These are phyloP conservation scores for Stegostoma tigrinum DNA, from an alignment of 2,113 vertebrate genomes.

Conservation along the genomic window DNA sequence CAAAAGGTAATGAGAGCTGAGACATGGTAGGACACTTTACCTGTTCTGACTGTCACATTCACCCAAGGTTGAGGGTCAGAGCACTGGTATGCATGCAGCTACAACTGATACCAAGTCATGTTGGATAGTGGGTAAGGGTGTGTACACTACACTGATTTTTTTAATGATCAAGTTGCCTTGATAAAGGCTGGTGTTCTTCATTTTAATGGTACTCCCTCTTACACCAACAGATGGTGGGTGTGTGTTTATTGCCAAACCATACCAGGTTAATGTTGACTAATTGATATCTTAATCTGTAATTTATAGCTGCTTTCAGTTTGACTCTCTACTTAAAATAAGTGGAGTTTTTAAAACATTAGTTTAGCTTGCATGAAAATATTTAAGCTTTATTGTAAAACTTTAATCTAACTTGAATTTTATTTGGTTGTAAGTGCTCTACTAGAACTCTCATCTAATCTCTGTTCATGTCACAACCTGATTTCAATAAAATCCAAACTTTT, in stretches of 20 bases:
- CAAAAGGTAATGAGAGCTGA: conserved; percentile 81
- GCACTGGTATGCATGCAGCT: conserved; percentile 31
- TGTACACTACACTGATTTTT: conserved; percentile 7
- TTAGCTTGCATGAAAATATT: neutral
- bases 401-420: neutral
- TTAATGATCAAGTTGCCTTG: neutral
- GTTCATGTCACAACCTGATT: neutral
- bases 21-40: conserved; percentile 77
- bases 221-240: neutral
- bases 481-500: neutral
- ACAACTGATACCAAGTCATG: neutral
- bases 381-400: neutral
- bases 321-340: neutral
- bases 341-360: neutral
- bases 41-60: conserved; percentile 1
- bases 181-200: neutral
- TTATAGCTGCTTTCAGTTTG: neutral
- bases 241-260: too few relatives aligned
- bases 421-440: neutral
- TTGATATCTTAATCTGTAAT: neutral
- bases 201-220: neutral
- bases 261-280: neutral
- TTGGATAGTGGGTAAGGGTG: conserved; percentile 46
- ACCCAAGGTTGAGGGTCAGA: conserved; percentile 25
- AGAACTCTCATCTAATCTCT: neutral